Conservation (phyloP, 2,888 invertebrate species). For the Isotomurus palustris region DNA sequence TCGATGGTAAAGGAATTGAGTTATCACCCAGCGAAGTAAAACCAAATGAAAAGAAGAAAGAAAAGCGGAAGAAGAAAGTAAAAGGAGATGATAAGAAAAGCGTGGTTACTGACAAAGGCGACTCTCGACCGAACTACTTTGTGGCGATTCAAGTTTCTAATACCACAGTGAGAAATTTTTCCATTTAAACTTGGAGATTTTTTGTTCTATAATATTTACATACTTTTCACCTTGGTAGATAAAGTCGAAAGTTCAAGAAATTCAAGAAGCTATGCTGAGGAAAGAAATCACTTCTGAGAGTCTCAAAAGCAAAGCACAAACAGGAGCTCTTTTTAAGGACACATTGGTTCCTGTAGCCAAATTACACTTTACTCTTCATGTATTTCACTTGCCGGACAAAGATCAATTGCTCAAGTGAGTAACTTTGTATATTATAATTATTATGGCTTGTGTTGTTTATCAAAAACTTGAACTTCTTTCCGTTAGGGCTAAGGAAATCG, state of each 20-base stretch:
- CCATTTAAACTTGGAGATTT: not conserved
- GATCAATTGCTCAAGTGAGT: slow-evolving; percentile 24
- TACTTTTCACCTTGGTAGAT: slow-evolving; percentile 4
- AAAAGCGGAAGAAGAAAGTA: not conserved
- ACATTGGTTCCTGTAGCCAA: slow-evolving; percentile 30
- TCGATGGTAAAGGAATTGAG: too few species aligned
- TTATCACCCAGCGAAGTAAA: too few species aligned
- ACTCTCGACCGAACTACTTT: slow-evolving; percentile 10
- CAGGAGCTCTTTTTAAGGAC: slow-evolving; percentile 33
- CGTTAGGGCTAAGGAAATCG: slow-evolving; percentile 20
- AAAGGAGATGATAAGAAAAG: not conserved
- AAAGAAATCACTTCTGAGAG: not conserved
- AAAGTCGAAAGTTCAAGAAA: not conserved
- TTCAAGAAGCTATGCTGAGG: slow-evolving; percentile 12
- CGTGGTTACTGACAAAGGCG: not conserved
- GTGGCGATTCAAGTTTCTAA: slow-evolving; percentile 15
- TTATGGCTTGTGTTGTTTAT: not conserved
- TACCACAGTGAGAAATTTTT: not conserved
- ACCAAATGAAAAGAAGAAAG: too few species aligned
- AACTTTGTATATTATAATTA: not conserved
- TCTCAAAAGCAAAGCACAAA: slow-evolving; percentile 10
- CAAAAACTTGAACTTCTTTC: not conserved
- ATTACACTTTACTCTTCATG: slow-evolving; percentile 36
- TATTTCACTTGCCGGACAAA: slow-evolving; percentile 22
- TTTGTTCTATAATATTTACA: not conserved